Base-by-base conservation (phyloP, 1,140 invertebrate genomes). In the Bombus polaris region DNA sequence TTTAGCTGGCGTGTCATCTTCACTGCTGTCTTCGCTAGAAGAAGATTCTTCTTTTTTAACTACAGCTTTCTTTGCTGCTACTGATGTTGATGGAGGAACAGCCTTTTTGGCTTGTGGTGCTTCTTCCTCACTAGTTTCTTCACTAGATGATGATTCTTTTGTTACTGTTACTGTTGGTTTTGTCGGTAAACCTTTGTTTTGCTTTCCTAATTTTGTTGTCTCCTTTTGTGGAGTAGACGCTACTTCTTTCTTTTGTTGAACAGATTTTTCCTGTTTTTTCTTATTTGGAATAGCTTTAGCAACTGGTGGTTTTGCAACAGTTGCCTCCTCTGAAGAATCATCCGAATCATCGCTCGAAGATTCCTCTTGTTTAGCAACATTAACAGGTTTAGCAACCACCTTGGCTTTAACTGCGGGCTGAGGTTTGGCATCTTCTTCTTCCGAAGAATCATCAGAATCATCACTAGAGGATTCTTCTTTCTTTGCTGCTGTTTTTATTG, bases 361-460 rank as follows among this genome's bases (percentile, higher is more conserved):
- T 83, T 91, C 83, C 53, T 90, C 57, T 18, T 89, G 79, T 35
- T 85, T 85, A 53, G 57, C 39, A 42, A 62, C 42, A 32, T 71
- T 71, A 42, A 37, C 12, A 39, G 37, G 3, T 28, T 35, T 44
- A 32, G 42, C n/a, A 73, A 22, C 8, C 0, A n/a, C 13, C 57
- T 88, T 90, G n/a, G 70, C 9, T 73, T 73, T 59, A 22, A 47
- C 44, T 66, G 70, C 0, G 57, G 80, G 47, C 62, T 88, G 89
- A 25, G 70, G 10, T 77, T 72, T 53, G 47, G 47, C 47, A 25
- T 65, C 93, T 90, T 89, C 93, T 81, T 81, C 93, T 89, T 81
- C 92, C 4, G 90, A 89, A 86, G 80, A 93, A 89, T 84, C 91
- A 76, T 88, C 79, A 18, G 82, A 92, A 79, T 94, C 93, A 32